Evolutionary conservation across 1,140 invertebrate genomes (phyloP), one percentile per base, ranked within the genome.

Genomic region (Aphelinus atriplicis): DNA sequence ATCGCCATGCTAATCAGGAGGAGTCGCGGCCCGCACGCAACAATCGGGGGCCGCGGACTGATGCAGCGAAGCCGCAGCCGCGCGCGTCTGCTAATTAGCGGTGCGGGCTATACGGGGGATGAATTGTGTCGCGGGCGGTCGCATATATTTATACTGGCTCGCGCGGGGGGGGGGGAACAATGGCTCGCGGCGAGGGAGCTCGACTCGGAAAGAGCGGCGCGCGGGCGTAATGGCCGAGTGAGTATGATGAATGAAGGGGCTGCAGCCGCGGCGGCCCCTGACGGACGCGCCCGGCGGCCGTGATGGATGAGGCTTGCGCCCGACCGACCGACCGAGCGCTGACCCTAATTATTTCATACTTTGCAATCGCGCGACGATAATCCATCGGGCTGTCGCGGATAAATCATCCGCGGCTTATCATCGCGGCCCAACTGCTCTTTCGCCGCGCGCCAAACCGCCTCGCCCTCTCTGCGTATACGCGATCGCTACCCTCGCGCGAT

Each of bases 291-390:
- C 26, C 26, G 26, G 26, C 51, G 1, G 3, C 7, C 72, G 71
- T 82, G 79, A 78, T 78, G 78, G 64, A 45, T 45, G 47, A 46
- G 4, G 9, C 2, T 6, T 10, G 7, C 42, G 10, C 46, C 48
- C n/a, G 3, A 58, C 10, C 47, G 3, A 1, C 62, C 48, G n/a
- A 66, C 71, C 79, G 73, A 75, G 3, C 26, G 26, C 81, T 84
- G 80, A 81, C 85, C 85, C 86, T 88, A 88, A 88, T 88, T 88
- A 88, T 88, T 88, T 88, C 87, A 88, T 88, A 88, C 86, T 88
- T 88, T 87, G 85, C 86, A 86, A 88, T 88, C 87, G 84, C 4
- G 51, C 4, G 86, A 84, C 83, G 86, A 86, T 87, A 87, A 87
- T 88, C 87, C 85, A 87, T 87, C 82, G 84, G 81, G 48, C 84